Evolutionary conservation across 2,888 invertebrate genomes (phyloP).

Genomic region (Idaea straminata): DNA sequence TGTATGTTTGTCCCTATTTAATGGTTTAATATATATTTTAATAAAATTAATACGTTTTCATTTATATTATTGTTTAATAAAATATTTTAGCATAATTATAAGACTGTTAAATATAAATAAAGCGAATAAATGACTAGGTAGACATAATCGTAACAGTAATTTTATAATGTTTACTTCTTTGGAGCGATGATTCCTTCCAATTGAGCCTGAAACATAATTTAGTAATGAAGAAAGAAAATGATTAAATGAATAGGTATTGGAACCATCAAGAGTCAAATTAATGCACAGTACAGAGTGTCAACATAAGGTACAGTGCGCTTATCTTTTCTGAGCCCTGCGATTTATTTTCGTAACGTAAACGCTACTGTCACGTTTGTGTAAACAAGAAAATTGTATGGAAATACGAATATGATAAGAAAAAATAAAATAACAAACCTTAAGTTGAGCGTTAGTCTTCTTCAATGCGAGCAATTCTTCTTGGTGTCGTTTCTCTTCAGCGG

Average conservation of each 20-base stretch:
- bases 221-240: neutral
- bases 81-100: constrained; percentile 24
- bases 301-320: too few species aligned
- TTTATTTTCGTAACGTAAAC: neutral
- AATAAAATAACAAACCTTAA: constrained; percentile 81
- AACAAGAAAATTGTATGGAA: neutral
- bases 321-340: too few species aligned
- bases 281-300: too few species aligned
- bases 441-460: constrained; percentile 95
- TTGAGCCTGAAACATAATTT: constrained; percentile 84
- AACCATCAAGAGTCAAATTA: too few species aligned
- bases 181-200: constrained; percentile 96
- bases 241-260: too few species aligned
- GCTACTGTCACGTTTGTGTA: neutral
- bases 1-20: constrained; percentile 79
- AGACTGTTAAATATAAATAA: constrained; percentile 28
- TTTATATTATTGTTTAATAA: constrained; percentile 32
- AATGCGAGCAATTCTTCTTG: constrained; percentile 94
- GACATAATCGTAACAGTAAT: neutral
- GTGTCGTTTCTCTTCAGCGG: constrained; percentile 95
- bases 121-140: constrained; percentile 24
- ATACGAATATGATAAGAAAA: constrained; percentile 2
- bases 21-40: constrained; percentile 81
- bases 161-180: constrained; percentile 84
- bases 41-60: constrained; percentile 60